phyloP scores from a whole-genome alignment of 1,140 invertebrate genomes.

The Cotesia vestalis region DNA sequence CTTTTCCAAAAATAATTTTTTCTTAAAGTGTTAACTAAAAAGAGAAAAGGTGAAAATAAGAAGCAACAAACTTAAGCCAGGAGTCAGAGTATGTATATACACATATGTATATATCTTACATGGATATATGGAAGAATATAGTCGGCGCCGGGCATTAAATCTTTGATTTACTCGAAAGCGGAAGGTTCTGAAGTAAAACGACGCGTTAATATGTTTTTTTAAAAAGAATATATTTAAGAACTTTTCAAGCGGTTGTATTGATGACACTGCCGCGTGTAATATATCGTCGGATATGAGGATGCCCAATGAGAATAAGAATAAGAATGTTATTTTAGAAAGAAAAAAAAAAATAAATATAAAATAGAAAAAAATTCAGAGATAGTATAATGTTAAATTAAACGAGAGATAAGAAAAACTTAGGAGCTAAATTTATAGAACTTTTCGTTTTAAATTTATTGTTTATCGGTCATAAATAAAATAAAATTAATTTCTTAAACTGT shows the following conservation, averaged over 20 bases:
- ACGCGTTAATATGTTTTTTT: conserved; percentile 26
- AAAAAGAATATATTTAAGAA: conserved; percentile 14
- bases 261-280: too few relatives aligned
- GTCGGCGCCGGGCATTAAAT: conserved; percentile 35
- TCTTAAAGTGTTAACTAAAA: not conserved
- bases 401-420: conserved; percentile 13
- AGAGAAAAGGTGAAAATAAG: conserved; percentile 1
- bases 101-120: not conserved
- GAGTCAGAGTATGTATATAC: conserved; percentile 10
- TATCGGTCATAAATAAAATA: too few relatives aligned
- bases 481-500: too few relatives aligned
- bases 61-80: not conserved
- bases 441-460: too few relatives aligned
- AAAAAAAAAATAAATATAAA: too few relatives aligned
- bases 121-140: too few relatives aligned
- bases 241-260: too few relatives aligned
- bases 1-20: not conserved
- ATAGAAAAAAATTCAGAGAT: too few relatives aligned
- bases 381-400: not conserved
- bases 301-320: conserved; percentile 9
- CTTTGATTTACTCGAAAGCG: conserved; percentile 40
- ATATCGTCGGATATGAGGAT: conserved; percentile 1
- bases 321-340: conserved; percentile 1
- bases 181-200: conserved; percentile 33
- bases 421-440: too few relatives aligned